Base-by-base conservation (phyloP, 2,113 vertebrate species). In the Peromyscus leucopus region DNA sequence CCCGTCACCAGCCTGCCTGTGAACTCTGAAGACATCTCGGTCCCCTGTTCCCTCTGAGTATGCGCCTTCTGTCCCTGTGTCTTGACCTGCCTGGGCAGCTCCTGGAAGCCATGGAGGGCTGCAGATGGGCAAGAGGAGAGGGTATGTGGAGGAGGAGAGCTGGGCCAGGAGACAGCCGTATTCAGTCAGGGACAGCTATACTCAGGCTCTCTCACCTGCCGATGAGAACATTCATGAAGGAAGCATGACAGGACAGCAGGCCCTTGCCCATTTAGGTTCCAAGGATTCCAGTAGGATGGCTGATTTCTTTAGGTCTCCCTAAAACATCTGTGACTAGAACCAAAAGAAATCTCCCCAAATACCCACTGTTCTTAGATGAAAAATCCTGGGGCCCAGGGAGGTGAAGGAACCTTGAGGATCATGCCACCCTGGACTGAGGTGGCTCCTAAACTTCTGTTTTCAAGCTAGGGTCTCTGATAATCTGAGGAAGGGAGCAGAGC, bases 221-320 rank as follows among this genome's bases (percentile, higher is more conserved):
- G 89, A 48, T 10, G 7, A 89, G 63, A 95, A 76, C 36, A 24
- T 72, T 78, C 21, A 24, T 17, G 42, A 95, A 82, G 76, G 79
- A 93, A 93, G 84, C 80, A 86, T 72, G 69, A 89, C n/a, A 42
- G 82, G 69, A 85, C n/a, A 21, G 72, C 69, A 69, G 84, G 42
- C 69, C 28, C 28, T 31, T 13, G 61, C 69, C 86, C 67, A 4
- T 48, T 85, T 42, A 2, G 31, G 28, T 57, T 42, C 39, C 4
- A 33, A 72, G 28, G 76, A 13, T 33, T 61, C 46, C 82, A 42
- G 0, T 28, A 4, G 13, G 1, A 5, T 24, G 51, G 39, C 72
- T 74, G 21, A 63, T 75, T 75, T 19, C 22, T 74, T 57, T 42
- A 63, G 39, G 63, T 85, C 59, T 89, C 78, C 67, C 51, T 57